Percentiles rank a stretch among this genome's conserved stretches.
These are phyloP conservation scores for Sphaeridia pumilis DNA, from an alignment of 2,888 invertebrate genomes.

Conservation along the genomic window DNA sequence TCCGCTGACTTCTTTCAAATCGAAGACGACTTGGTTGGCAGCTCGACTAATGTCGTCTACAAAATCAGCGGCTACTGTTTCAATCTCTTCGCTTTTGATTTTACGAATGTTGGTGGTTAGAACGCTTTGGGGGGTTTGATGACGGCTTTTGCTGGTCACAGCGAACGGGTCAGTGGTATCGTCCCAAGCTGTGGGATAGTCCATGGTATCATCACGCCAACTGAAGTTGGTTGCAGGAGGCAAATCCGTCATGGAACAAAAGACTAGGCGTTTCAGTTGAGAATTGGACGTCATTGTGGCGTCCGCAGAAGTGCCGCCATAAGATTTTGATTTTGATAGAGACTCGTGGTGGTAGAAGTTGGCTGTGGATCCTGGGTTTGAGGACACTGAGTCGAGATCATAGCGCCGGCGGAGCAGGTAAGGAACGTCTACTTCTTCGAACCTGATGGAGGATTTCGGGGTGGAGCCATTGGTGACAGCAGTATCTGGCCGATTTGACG, in stretches of 20 bases:
- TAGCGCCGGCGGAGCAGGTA: slow-evolving; percentile 27
- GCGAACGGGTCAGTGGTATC: slow-evolving; percentile 13
- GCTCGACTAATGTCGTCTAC: slow-evolving; percentile 13
- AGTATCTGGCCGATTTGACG: neutral
- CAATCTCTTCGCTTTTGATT: slow-evolving; percentile 9
- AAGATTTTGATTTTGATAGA: slow-evolving; percentile 25
- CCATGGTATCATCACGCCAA: slow-evolving; percentile 23
- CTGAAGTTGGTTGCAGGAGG: slow-evolving; percentile 26
- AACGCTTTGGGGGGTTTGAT: neutral
- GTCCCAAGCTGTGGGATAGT: slow-evolving; percentile 4
- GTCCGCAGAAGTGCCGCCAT: slow-evolving; percentile 15
- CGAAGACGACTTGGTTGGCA: slow-evolving; percentile 12
- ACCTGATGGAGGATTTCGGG: slow-evolving; percentile 10
- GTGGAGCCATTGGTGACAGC: neutral
- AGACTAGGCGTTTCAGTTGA: slow-evolving; percentile 15
- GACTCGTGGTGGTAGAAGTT: slow-evolving; percentile 18
- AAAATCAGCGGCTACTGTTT: slow-evolving; percentile 13
- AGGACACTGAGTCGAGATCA: slow-evolving; percentile 18
- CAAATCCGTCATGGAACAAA: slow-evolving; percentile 25
- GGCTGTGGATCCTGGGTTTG: slow-evolving; percentile 6
- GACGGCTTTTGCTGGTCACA: neutral
- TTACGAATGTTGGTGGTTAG: neutral
- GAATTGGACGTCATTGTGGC: neutral
- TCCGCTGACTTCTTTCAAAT: slow-evolving; percentile 3
- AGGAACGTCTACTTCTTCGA: slow-evolving; percentile 22